Evolutionary conservation across 2,797 vertebrate genomes (phyloP).

Genomic region (Myripristis jacobus): DNA sequence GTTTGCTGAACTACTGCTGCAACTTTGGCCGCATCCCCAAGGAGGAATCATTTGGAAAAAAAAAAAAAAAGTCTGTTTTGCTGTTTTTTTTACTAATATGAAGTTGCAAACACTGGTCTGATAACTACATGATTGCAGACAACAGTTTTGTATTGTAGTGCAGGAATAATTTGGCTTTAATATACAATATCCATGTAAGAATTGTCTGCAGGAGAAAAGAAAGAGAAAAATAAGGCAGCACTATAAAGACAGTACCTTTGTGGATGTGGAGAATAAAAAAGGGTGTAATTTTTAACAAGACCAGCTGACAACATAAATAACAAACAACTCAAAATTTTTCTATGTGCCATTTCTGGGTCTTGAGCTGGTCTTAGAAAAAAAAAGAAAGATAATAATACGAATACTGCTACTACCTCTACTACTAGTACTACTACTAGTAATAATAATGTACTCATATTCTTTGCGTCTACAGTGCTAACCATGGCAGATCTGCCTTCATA

Average conservation of each 20-base stretch:
- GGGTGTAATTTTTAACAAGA: neutral
- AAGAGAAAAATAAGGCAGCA: too few species aligned
- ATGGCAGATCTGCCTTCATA: too few species aligned
- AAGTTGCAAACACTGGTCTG: neutral
- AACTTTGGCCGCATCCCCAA: neutral
- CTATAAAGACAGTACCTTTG: neutral
- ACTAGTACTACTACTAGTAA: too few species aligned
- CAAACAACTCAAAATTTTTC: neutral
- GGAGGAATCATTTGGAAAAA: constrained; percentile 13
- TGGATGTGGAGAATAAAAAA: constrained; percentile 7
- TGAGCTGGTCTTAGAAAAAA: constrained; percentile 9
- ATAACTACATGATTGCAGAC: neutral
- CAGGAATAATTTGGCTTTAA: neutral
- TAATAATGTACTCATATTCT: constrained; percentile 6
- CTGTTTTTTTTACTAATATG: neutral
- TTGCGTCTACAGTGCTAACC: neutral
- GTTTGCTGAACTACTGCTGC: constrained; percentile 33
- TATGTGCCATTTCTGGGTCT: neutral
- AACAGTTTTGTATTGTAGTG: neutral
- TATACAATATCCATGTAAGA: neutral
- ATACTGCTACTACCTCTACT: too few species aligned
- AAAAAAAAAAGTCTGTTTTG: neutral
- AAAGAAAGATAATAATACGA: too few species aligned
- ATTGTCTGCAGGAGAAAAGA: too few species aligned
- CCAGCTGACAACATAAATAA: neutral